These are phyloP conservation scores for Altica lythri DNA, from an alignment of 2,888 invertebrate genomes.

Conservation along the genomic window DNA sequence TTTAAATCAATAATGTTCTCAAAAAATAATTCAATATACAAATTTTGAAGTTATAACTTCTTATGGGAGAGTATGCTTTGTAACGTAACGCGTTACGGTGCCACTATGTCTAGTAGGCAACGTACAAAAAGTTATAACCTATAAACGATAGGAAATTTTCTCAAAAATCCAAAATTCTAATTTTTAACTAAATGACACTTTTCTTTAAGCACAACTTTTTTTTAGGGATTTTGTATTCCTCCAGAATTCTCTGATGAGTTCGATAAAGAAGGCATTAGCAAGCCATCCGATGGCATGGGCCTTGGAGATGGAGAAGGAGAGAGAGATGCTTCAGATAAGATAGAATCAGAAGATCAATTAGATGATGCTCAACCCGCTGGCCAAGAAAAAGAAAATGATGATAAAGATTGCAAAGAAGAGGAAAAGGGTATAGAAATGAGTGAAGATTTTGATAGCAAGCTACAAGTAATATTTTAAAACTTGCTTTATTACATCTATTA, in stretches of 20 bases:
- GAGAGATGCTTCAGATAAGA: constrained; percentile 93
- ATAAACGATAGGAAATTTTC: too few relatives aligned
- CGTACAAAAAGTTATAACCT: too few relatives aligned
- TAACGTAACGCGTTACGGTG: too few relatives aligned
- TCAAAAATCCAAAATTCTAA: too few relatives aligned
- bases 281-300: constrained; percentile 76
- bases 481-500: not conserved
- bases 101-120: too few relatives aligned
- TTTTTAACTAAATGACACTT: too few relatives aligned
- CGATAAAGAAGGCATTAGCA: constrained; percentile 59
- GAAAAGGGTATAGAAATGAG: constrained; percentile 95
- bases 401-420: constrained; percentile 82
- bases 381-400: constrained; percentile 68
- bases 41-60: too few relatives aligned
- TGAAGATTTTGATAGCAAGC: constrained; percentile 90
- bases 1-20: too few relatives aligned
- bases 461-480: constrained; percentile 60
- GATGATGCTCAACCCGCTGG: constrained; percentile 86
- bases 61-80: too few relatives aligned
- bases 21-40: too few relatives aligned
- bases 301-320: constrained; percentile 92
- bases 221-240: constrained; percentile 89
- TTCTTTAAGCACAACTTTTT: constrained; percentile 3
- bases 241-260: constrained; percentile 79
- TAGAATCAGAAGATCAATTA: constrained; percentile 87